Base-by-base conservation (phyloP, 1,140 invertebrate genomes). In the Acromyrmex heyeri region DNA sequence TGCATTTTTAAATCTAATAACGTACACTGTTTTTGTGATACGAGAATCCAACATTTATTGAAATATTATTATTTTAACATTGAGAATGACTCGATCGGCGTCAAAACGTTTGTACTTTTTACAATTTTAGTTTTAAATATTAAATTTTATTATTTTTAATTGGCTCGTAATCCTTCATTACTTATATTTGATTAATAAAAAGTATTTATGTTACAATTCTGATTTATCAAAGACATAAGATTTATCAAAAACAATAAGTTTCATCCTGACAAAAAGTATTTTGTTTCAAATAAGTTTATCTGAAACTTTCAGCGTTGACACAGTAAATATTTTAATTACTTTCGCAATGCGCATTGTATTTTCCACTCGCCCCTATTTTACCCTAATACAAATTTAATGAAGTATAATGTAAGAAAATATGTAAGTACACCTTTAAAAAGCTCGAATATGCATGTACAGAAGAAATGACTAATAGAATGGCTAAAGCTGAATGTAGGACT, bases 361-460 rank as follows among this genome's bases (percentile, higher is more conserved):
- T 27, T 70, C 21, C 30, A 21, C 18, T 70, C 21, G 16, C 16
- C 14, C n/a, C 6, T 30, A 24, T 24, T 5, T 12, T 44, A 48
- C 14, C 16, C n/a, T 81, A 44, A 81, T 81, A 57, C 50, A 70
- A 81, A 57, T 57, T 81, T 81, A 81, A 81, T 70, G 53, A 81
- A 21, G 16, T 30, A 81, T 30, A 6, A 69, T 16, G 1, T 24
- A 24, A 30, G 18, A 3, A 48, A 81, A 14, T 24, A 65, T 24
- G 67, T 38, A 81, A 16, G 2, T 38, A 53, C 0, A 53, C 4
- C 21, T 69, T 55, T 34, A 12, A 44, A n/a, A 76, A 18, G 8
- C 21, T 77, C 18, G 3, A 44, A 61, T 44, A 59, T 10, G 16
- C 21, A n/a, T 30, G 27, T 14, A 21, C 21, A 38, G 12, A 50